Evolutionary conservation across 1,140 invertebrate genomes (phyloP), one percentile per base, ranked within the genome.

Genomic region (Drosophila auraria): DNA sequence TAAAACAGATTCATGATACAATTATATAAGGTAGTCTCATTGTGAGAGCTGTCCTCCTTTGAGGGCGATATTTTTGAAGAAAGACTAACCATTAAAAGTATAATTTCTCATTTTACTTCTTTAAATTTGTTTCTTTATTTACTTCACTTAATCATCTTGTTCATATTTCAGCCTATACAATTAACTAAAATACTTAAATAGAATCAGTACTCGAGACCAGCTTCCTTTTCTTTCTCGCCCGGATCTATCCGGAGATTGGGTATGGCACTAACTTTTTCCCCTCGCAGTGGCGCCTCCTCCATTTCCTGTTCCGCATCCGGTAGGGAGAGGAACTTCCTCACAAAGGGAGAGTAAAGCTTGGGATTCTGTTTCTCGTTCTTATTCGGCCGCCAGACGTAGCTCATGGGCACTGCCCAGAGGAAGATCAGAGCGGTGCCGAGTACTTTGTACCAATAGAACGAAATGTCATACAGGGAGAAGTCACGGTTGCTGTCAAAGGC

Each of bases 361-460:
- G 82, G 80, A 68, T 91, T 75, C 20, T 57, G 64, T n/a, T 71
- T 74, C 15, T 80, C 69, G 17, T 80, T 38, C 12, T 73, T 53
- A 40, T 91, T 75, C 3, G 68, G 56, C 9, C 59, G 69, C 49
- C 77, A 84, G 4, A 94, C 73, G 61, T 84, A 93, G 60, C 93
- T 93, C 51, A 93, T 82, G 4, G 93, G 81, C 45, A 92, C 62
- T 2, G 96, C 96, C 23, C 96, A 93, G 0, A 94, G 53, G n/a
- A 96, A 94, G 0, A 95, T 95, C 0, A 95, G 93, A 0, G 94
- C 30, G 44, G 94, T 93, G 8, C 95, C 96, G 6, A 96, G 90
- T 27, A 95, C 93, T 11, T 95, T 94, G 59, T 95, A 95, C 93
- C 94, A 95, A 60, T 95, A 93, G 72, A 95, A 96, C 0, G 95